Evolutionary conservation across 2,888 invertebrate species (phyloP).

Genomic region (Phengaris alcon): DNA sequence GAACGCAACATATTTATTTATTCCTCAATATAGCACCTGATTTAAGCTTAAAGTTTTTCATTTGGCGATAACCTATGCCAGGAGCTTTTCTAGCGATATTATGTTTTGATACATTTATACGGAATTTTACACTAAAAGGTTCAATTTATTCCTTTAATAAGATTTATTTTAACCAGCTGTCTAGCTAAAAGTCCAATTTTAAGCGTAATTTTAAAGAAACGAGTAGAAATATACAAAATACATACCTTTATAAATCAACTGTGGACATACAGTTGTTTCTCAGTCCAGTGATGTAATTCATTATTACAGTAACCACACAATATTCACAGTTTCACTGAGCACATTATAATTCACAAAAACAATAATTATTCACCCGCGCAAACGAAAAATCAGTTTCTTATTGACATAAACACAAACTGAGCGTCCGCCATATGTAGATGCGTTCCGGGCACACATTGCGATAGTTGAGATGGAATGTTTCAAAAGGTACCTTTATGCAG

Average conservation of each 20-base stretch:
- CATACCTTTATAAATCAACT: constrained; percentile 72
- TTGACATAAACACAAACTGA: constrained; percentile 80
- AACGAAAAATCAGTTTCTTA: constrained; percentile 75
- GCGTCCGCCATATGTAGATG: constrained; percentile 77
- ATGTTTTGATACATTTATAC: not conserved
- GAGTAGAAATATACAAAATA: constrained; percentile 67
- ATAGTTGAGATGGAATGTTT: not conserved
- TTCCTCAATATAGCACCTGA: not conserved
- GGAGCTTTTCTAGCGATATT: constrained; percentile 13
- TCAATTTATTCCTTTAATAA: not conserved
- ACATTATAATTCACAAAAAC: constrained; percentile 65
- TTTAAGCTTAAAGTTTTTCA: constrained; percentile 44
- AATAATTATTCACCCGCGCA: constrained; percentile 76
- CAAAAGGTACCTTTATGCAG: not conserved
- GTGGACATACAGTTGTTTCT: constrained; percentile 64
- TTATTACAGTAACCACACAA: constrained; percentile 71
- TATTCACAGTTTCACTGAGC: constrained; percentile 69
- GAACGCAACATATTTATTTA: not conserved
- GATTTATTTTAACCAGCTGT: not conserved
- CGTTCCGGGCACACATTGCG: constrained; percentile 61
- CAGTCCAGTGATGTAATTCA: constrained; percentile 69
- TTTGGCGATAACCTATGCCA: constrained; percentile 63
- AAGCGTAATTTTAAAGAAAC: constrained; percentile 48
- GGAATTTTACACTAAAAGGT: not conserved
- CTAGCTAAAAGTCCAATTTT: constrained; percentile 8